These are phyloP conservation scores for Tortrix viridana DNA, from an alignment of 2,888 invertebrate species.

Conservation along the genomic window DNA sequence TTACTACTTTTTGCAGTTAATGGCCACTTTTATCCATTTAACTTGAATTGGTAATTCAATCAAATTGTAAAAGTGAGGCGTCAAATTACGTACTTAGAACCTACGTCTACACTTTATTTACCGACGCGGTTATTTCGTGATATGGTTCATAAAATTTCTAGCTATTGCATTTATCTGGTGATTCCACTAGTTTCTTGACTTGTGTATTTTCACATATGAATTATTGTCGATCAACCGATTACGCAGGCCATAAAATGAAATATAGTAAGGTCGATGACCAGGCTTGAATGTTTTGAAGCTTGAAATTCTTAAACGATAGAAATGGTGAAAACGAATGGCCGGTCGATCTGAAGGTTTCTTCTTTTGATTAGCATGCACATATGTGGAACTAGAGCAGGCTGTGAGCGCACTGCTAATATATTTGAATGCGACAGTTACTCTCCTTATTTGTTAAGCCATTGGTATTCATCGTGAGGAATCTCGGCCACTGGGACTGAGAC, in stretches of 20 bases:
- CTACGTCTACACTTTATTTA: constrained; percentile 14
- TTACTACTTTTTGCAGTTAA: background rate
- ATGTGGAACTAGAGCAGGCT: constrained; percentile 29
- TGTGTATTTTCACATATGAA: constrained; percentile 27
- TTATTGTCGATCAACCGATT: constrained; percentile 34
- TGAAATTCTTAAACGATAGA: constrained; percentile 36
- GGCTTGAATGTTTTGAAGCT: constrained; percentile 18
- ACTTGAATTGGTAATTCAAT: constrained; percentile 24
- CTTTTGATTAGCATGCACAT: constrained; percentile 34
- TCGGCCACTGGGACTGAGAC: constrained; percentile 36
- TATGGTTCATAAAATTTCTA: constrained; percentile 35
- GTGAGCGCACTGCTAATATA: constrained; percentile 33
- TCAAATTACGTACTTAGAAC: constrained; percentile 25
- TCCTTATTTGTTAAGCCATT: constrained; percentile 34
- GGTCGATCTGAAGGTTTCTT: constrained; percentile 5
- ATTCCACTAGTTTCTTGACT: constrained; percentile 17
- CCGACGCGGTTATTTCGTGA: constrained; percentile 22
- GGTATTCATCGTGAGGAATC: constrained; percentile 35
- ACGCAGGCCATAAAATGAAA: constrained; percentile 26
- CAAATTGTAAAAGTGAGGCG: constrained; percentile 25
- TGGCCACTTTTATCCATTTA: constrained; percentile 1
- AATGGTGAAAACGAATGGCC: constrained; percentile 32
- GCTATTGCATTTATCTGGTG: constrained; percentile 23
- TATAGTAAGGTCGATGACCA: constrained; percentile 26
- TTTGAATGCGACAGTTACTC: constrained; percentile 38